Conservation (phyloP, 2,888 invertebrate genomes). For the Marasmarcha lunaedactyla region DNA sequence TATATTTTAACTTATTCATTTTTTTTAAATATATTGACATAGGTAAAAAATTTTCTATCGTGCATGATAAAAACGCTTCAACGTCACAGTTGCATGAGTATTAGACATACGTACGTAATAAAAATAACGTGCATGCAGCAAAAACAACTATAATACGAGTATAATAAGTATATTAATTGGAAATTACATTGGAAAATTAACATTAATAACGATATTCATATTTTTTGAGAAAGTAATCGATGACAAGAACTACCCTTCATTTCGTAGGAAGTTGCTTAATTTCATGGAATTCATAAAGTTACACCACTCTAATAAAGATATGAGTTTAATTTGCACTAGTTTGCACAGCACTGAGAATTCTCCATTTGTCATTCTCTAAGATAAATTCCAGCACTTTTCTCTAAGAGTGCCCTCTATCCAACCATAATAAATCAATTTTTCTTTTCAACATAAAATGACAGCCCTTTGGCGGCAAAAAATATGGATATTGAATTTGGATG, state of each 20-base stretch:
- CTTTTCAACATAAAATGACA: conserved; percentile 51
- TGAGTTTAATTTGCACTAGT: conserved; percentile 45
- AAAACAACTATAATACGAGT: too few relatives aligned
- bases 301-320: not conserved
- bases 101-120: too few relatives aligned
- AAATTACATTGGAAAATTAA: too few relatives aligned
- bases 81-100: too few relatives aligned
- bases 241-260: conserved; percentile 19
- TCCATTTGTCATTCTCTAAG: not conserved
- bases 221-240: conserved; percentile 35
- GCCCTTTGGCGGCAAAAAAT: conserved; percentile 56
- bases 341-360: conserved; percentile 23
- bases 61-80: too few relatives aligned
- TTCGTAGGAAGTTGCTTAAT: too few relatives aligned
- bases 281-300: too few relatives aligned
- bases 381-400: not conserved
- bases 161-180: too few relatives aligned
- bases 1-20: too few relatives aligned
- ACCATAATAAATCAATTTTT: conserved; percentile 20
- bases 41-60: too few relatives aligned
- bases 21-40: too few relatives aligned
- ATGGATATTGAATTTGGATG: conserved; percentile 50
- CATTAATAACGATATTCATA: conserved; percentile 67
- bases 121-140: too few relatives aligned
- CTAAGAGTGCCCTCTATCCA: conserved; percentile 1